Conservation (phyloP, 1,140 invertebrate genomes). For the Bombus picipes region DNA sequence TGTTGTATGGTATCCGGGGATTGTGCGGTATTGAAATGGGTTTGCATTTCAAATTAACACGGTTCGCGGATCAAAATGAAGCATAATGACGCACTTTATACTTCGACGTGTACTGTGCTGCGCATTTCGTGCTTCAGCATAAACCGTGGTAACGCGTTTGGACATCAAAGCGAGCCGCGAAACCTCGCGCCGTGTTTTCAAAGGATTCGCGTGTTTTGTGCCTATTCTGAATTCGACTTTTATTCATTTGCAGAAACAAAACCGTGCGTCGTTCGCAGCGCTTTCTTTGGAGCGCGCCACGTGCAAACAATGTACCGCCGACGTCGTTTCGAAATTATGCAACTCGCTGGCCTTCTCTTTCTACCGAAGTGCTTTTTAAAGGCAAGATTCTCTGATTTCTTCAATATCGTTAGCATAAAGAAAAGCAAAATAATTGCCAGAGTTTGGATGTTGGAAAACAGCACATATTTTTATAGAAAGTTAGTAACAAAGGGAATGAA, state of each 20-base stretch:
- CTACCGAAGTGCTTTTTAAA: too few relatives aligned
- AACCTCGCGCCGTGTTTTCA: background rate
- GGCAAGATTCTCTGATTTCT: too few relatives aligned
- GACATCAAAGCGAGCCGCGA: conserved; percentile 44
- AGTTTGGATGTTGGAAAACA: too few relatives aligned
- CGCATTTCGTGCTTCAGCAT: conserved; percentile 31
- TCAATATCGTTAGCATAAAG: too few relatives aligned
- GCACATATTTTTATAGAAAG: too few relatives aligned
- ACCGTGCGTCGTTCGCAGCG: background rate
- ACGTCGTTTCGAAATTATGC: background rate
- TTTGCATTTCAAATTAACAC: conserved; percentile 54
- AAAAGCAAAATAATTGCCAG: too few relatives aligned
- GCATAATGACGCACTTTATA: conserved; percentile 46
- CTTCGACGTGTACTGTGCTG: conserved; percentile 22
- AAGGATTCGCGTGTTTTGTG: conserved; percentile 6
- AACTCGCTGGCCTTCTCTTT: background rate
- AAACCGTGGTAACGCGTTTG: conserved; percentile 28
- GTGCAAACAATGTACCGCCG: background rate
- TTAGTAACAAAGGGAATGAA: too few relatives aligned
- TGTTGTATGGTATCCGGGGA: background rate
- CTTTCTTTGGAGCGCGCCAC: background rate
- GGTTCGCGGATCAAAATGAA: conserved; percentile 37
- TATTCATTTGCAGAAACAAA: conserved; percentile 19
- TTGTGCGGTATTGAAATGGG: conserved; percentile 22
- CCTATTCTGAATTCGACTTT: conserved; percentile 25